Percentiles rank a stretch among this genome's conserved stretches.
Evolutionary conservation across 64 coral and sea anemone genomes (phyloP).

Genomic region (Dendronephthya gigantea): DNA sequence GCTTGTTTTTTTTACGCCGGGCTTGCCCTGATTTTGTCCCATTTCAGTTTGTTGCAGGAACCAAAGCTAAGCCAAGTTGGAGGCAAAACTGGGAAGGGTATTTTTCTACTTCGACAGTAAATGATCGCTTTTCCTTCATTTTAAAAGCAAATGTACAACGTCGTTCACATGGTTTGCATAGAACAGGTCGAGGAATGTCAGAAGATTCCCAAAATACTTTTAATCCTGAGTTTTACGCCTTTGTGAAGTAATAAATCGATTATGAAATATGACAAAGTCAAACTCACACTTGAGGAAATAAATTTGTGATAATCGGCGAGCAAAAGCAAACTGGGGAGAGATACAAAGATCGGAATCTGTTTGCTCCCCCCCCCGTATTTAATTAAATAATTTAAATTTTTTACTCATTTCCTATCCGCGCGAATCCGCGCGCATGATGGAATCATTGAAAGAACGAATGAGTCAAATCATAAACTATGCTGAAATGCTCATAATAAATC

Average conservation of each 20-base stretch:
- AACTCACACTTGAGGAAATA: background rate
- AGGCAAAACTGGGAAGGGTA: background rate
- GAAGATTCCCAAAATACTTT: background rate
- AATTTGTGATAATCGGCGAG: background rate
- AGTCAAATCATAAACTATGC: no score
- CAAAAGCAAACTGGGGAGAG: background rate
- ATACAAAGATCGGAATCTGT: background rate
- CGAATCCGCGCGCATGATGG: no score
- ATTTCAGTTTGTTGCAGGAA: background rate
- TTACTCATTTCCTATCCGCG: no score
- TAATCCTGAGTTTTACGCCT: background rate
- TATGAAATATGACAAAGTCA: background rate
- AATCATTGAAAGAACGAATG: no score
- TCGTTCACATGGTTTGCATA: background rate
- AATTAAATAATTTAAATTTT: no score
- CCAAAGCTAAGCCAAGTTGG: background rate
- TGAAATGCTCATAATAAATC: no score
- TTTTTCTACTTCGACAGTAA: background rate
- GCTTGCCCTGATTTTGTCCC: constrained; percentile 37
- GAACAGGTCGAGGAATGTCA: background rate
- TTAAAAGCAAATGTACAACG: background rate
- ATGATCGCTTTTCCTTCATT: background rate
- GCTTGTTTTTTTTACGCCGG: background rate
- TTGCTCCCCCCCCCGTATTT: no score
- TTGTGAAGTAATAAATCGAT: background rate